These are phyloP conservation scores for Dinothrombium tinctorium DNA, from an alignment of 1,140 invertebrate genomes.

Conservation along the genomic window DNA sequence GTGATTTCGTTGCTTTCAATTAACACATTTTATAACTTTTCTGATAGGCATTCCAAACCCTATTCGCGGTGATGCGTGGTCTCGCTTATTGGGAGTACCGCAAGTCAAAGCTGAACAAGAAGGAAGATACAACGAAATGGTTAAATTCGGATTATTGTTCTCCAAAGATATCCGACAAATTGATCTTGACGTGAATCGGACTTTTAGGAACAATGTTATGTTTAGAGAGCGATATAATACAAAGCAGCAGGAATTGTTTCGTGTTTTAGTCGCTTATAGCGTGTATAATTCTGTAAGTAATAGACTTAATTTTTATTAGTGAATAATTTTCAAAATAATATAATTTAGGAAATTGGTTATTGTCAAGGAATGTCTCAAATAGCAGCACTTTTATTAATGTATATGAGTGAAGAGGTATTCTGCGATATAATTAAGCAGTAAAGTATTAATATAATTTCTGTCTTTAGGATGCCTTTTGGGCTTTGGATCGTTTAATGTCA, in stretches of 20 bases:
- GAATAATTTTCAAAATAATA: too few relatives aligned
- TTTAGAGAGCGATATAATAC: conserved; percentile 72
- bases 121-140: conserved; percentile 47
- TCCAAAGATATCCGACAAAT: conserved; percentile 96
- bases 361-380: conserved; percentile 88
- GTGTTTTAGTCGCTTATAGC: conserved; percentile 84
- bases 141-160: conserved; percentile 53
- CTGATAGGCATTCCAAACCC: conserved; percentile 85
- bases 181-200: conserved; percentile 93
- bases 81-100: conserved; percentile 50
- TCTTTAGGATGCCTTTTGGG: conserved; percentile 77
- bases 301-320: neutral
- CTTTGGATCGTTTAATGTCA: conserved; percentile 67
- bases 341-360: conserved; percentile 35
- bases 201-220: conserved; percentile 88
- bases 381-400: conserved; percentile 79
- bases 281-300: conserved; percentile 89
- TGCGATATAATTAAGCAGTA: neutral
- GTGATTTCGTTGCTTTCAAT: too few relatives aligned
- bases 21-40: too few relatives aligned
- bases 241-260: conserved; percentile 78
- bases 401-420: conserved; percentile 48
- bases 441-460: conserved; percentile 3
- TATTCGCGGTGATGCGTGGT: conserved; percentile 58
- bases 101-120: conserved; percentile 46